A percentile compares a stretch with the other conserved stretches of the same genome.
phyloP scores from a whole-genome alignment of 2,888 invertebrate species.

The Epirrhoe tristata region DNA sequence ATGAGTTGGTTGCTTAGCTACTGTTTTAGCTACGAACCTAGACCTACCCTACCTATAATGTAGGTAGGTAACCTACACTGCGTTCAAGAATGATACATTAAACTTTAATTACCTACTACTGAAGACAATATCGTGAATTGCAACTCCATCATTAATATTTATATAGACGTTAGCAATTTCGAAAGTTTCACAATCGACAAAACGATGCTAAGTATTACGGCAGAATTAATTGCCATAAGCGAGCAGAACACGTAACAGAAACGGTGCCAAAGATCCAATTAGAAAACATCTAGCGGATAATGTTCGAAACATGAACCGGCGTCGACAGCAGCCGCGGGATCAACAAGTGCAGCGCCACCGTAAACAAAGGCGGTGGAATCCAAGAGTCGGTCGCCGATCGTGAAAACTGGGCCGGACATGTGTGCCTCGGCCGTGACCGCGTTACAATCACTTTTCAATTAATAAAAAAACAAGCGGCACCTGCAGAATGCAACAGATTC shows the following conservation, averaged over 20 bases:
- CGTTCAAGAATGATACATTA: background rate
- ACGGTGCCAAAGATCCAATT: conserved; percentile 47
- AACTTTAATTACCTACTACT: conserved; percentile 16
- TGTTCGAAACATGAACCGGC: conserved; percentile 41
- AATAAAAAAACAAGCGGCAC: conserved; percentile 76
- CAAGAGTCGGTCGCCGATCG: conserved; percentile 70
- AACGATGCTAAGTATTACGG: conserved; percentile 41
- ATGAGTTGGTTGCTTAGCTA: background rate
- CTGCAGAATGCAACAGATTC: conserved; percentile 80
- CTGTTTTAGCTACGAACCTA: too few relatives aligned
- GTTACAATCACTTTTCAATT: conserved; percentile 85
- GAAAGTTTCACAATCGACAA: conserved; percentile 44
- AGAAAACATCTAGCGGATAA: conserved; percentile 38
- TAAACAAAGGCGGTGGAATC: conserved; percentile 79
- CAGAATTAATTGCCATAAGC: conserved; percentile 45
- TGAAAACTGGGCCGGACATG: conserved; percentile 84
- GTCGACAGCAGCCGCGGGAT: conserved; percentile 44
- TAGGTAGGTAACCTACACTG: background rate
- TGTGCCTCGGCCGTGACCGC: conserved; percentile 83
- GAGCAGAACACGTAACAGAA: conserved; percentile 38
- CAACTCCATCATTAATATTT: conserved; percentile 35
- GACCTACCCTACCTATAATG: background rate
- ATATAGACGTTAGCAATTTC: conserved; percentile 32
- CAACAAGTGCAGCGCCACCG: conserved; percentile 67
- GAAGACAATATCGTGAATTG: conserved; percentile 34